Conservation (phyloP, 2,888 invertebrate genomes). For the Agrotis puta region DNA sequence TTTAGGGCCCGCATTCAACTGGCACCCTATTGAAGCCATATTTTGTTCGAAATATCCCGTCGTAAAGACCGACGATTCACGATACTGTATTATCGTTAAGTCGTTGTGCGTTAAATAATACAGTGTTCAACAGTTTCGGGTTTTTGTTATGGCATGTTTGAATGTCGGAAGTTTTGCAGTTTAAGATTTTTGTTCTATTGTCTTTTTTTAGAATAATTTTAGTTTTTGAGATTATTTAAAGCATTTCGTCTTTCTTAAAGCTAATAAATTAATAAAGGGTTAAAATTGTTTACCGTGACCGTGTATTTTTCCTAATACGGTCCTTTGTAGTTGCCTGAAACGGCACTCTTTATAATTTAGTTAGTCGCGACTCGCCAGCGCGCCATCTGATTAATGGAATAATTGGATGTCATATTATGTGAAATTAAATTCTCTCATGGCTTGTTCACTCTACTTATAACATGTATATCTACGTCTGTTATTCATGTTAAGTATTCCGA, state of each 20-base stretch:
- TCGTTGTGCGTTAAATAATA: constrained; percentile 69
- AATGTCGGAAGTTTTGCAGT: constrained; percentile 55
- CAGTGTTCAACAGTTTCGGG: constrained; percentile 48
- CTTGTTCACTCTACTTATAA: constrained; percentile 41
- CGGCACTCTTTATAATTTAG: constrained; percentile 29
- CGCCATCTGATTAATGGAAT: constrained; percentile 50
- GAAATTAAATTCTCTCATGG: constrained; percentile 59
- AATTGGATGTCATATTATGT: constrained; percentile 55
- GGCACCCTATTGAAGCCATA: constrained; percentile 79
- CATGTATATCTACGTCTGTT: constrained; percentile 16
- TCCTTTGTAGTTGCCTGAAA: constrained; percentile 32
- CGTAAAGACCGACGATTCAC: constrained; percentile 66
- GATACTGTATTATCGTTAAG: constrained; percentile 68
- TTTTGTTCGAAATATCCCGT: constrained; percentile 71
- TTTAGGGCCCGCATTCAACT: constrained; percentile 77
- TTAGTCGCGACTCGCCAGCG: constrained; percentile 37
- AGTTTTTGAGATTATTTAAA: constrained; percentile 9
- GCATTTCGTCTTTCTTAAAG: neutral
- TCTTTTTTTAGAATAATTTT: constrained; percentile 25
- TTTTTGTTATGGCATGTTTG: constrained; percentile 69
- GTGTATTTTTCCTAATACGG: constrained; percentile 9
- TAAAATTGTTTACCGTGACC: neutral
- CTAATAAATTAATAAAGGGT: neutral
- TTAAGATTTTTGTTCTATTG: constrained; percentile 48
- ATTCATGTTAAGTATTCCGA: constrained; percentile 14